Base-by-base conservation (phyloP, 2,888 invertebrate genomes). In the Diarsia brunnea region DNA sequence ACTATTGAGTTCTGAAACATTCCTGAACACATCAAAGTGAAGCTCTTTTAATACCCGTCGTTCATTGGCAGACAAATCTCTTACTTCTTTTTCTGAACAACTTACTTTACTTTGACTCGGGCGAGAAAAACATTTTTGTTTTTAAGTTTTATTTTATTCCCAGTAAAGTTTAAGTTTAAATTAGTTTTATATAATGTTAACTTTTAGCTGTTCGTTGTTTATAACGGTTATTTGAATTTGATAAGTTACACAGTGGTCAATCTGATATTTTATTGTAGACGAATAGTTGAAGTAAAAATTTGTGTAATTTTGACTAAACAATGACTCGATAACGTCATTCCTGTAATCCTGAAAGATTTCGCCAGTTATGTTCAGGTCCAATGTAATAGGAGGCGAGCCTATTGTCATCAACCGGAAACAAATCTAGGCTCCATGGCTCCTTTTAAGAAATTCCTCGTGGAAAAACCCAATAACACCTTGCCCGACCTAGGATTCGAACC, bases 1-100 rank as follows among this genome's bases (percentile, higher is more conserved):
- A 75, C 86, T 82, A 84, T 83, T 79, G 68, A 81, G 61, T 73
- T 75, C 78, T 70, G 71, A 73, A 82, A 79, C 85, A 85, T 85
- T 87, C 83, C 66, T 71, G 64, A 69, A 49, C 66, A 77, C 78
- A 76, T 86, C 87, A 86, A 86, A 81, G 87, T 64, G 64, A 70
- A 72, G 69, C 65, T 79, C 61, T 65, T 49, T 43, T 73, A 79
- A 75, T 73, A 77, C 49, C 61, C 11, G 47, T 55, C 51, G 77
- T 55, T 82, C 71, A 82, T 70, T 68, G 67, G 64, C 65, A 38
- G 74, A 81, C 70, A 73, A 71, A 81, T 71, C 63, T 53, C 19
- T 70, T 70, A 24, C 67, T 81, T 81, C 4, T 16, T 68, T 68
- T 60, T 71, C 60, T 45, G 24, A 69, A 61, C 19, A 45, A 51